A percentile compares a stretch with the other conserved stretches of the same genome.
These are phyloP conservation scores for Phorcus lineatus DNA, from an alignment of 2,888 invertebrate genomes.

Conservation along the genomic window DNA sequence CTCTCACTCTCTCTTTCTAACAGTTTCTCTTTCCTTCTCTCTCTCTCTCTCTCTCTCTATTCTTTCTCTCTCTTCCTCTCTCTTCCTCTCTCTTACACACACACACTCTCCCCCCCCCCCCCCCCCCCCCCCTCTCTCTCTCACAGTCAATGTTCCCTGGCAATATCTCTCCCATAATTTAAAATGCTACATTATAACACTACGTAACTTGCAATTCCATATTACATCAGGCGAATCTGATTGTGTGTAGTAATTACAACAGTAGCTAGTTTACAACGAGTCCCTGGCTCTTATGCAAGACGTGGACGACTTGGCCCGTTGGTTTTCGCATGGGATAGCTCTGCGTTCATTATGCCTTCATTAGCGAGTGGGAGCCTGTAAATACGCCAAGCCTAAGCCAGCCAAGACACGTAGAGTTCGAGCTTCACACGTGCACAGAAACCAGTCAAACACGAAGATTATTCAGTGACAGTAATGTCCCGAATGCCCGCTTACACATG, in stretches of 20 bases:
- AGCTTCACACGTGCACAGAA: not conserved
- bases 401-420: not conserved
- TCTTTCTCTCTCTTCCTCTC: too few species aligned
- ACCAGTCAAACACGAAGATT: slow-evolving; percentile 16
- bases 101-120: too few species aligned
- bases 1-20: slow-evolving; percentile 1
- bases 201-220: not conserved
- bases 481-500: slow-evolving; percentile 2
- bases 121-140: too few species aligned
- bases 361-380: not conserved
- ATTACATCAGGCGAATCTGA: not conserved
- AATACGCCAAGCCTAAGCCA: not conserved
- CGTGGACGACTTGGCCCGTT: not conserved
- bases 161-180: not conserved
- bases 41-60: too few species aligned
- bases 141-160: too few species aligned
- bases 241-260: too few species aligned
- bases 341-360: slow-evolving; percentile 2
- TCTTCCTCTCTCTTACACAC: slow-evolving; percentile 29
- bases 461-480: slow-evolving; percentile 14
- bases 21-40: too few species aligned
- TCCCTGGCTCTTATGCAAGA: not conserved
- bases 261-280: not conserved
- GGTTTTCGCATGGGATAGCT: not conserved
- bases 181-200: not conserved